These are phyloP conservation scores for Corydoras sp. DNA, from an alignment of 2,113 vertebrate genomes.

Conservation along the genomic window DNA sequence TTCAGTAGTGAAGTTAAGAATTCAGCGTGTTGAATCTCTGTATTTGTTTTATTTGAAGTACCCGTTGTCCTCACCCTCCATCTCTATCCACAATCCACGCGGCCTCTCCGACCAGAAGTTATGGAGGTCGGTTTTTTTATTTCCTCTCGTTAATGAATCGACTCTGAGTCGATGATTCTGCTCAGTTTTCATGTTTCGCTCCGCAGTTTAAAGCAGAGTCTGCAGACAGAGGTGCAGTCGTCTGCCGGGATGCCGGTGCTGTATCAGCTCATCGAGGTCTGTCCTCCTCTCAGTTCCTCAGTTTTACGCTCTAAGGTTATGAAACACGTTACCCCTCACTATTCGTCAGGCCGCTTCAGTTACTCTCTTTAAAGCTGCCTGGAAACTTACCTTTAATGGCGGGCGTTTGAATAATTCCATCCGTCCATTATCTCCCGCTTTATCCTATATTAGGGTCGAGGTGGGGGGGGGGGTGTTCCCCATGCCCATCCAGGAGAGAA, in stretches of 20 bases:
- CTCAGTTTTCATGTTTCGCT: not conserved
- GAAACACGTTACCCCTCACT: no score
- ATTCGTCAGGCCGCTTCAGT: no score
- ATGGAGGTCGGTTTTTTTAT: conserved; percentile 66
- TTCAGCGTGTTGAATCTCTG: not conserved
- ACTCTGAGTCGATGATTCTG: not conserved
- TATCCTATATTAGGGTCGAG: no score
- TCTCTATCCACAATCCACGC: conserved; percentile 80
- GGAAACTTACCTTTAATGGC: not conserved
- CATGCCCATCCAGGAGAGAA: no score
- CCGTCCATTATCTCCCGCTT: no score
- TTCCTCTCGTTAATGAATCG: not conserved
- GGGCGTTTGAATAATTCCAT: no score
- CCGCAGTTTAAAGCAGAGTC: conserved; percentile 59
- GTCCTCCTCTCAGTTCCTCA: not conserved
- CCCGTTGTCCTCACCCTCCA: conserved; percentile 56
- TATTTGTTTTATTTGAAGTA: conserved; percentile 45
- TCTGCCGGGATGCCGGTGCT: conserved; percentile 63
- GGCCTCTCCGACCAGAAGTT: conserved; percentile 94
- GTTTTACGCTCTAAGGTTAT: not conserved
- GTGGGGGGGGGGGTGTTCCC: no score
- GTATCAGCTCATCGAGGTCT: conserved; percentile 73
- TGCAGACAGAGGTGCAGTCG: conserved; percentile 64
- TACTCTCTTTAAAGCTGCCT: not conserved
- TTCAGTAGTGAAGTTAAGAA: not conserved